Conservation (phyloP, 2,797 vertebrate species). For the Capromys pilorides region DNA sequence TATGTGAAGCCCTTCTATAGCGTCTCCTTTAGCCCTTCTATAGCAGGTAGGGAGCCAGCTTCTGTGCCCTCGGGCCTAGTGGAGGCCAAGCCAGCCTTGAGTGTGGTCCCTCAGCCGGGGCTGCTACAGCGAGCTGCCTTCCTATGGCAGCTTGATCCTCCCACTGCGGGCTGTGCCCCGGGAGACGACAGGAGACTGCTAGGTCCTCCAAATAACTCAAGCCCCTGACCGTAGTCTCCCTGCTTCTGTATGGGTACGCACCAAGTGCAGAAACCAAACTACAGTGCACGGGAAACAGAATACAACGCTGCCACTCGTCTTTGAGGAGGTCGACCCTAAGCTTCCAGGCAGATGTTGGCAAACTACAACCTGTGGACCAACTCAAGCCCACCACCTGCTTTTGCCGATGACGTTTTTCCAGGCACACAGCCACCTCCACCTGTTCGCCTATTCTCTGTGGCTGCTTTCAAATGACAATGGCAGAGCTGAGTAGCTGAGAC, state of each 20-base stretch:
- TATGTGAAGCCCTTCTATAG: background rate
- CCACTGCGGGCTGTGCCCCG: background rate
- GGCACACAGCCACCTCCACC: background rate
- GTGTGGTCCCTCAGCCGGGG: background rate
- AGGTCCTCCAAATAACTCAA: background rate
- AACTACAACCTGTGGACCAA: background rate
- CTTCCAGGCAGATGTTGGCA: background rate
- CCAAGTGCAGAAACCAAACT: constrained; percentile 27
- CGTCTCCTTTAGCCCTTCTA: background rate
- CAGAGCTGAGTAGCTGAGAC: background rate
- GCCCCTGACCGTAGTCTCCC: background rate
- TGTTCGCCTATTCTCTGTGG: background rate
- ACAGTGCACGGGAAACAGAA: background rate
- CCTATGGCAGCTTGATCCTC: background rate
- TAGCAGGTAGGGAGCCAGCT: background rate
- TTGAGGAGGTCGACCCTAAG: background rate
- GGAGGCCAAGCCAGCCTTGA: background rate
- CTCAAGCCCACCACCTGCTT: background rate
- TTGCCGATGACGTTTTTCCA: constrained; percentile 4
- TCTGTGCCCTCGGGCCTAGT: background rate
- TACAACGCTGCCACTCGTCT: background rate
- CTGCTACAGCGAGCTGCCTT: background rate
- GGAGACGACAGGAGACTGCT: background rate
- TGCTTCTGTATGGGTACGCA: background rate
- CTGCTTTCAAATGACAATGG: background rate